Conservation (phyloP, 1,140 invertebrate genomes). For the Lerema accius region DNA sequence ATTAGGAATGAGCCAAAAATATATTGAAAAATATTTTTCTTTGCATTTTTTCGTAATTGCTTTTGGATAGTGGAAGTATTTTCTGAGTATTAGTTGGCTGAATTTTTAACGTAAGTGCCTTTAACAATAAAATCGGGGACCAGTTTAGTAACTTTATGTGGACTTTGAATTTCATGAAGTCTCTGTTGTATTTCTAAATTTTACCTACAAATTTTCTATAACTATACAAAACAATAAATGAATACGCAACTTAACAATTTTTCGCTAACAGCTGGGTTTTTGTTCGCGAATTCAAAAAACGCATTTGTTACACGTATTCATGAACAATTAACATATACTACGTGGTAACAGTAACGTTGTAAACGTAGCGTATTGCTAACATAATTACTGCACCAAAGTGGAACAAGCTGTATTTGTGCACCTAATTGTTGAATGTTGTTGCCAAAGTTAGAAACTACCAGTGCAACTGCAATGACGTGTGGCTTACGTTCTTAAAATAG, state of each 20-base stretch:
- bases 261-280: neutral
- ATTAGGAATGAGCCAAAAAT: neutral
- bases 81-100: neutral
- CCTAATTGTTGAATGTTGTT: slow-evolving; percentile 4
- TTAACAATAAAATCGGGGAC: too few species aligned
- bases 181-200: too few species aligned
- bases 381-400: neutral
- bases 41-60: neutral
- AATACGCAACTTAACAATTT: neutral
- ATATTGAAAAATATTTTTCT: slow-evolving; percentile 9
- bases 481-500: too few species aligned
- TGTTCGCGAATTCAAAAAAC: neutral
- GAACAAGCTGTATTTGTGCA: neutral
- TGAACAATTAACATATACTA: slow-evolving; percentile 1
- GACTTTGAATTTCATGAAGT: too few species aligned
- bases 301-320: slow-evolving; percentile 1
- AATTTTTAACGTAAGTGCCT: neutral
- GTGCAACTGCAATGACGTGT: neutral
- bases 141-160: too few species aligned
- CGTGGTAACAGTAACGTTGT: slow-evolving; percentile 1
- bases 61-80: too few species aligned
- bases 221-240: too few species aligned
- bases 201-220: too few species aligned
- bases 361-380: slow-evolving; percentile 1
- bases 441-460: neutral